Evolutionary conservation across 1,140 invertebrate species (phyloP).

Genomic region (Cylas formicarius): DNA sequence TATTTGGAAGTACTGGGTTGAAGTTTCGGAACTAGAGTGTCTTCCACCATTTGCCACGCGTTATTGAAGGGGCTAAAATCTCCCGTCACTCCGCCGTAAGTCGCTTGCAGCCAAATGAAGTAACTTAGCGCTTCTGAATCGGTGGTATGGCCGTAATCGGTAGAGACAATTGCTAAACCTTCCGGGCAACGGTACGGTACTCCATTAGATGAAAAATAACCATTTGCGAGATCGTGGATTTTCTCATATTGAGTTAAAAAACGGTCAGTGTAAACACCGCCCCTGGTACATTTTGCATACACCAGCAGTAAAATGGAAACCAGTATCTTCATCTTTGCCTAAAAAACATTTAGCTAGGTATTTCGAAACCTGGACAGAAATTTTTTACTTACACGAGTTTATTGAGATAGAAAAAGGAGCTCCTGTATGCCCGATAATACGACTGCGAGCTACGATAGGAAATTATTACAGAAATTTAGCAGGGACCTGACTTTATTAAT

Average conservation of each 20-base stretch:
- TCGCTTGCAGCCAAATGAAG: constrained; percentile 17
- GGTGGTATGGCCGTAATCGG: constrained; percentile 22
- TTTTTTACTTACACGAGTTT: too few species aligned
- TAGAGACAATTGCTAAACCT: constrained; percentile 18
- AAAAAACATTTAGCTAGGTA: too few species aligned
- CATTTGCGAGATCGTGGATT: constrained; percentile 13
- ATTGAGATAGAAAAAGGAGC: too few species aligned
- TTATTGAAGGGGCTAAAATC: constrained; percentile 17
- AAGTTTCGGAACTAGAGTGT: constrained; percentile 14
- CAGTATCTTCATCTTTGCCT: too few species aligned
- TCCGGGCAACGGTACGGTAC: constrained; percentile 17
- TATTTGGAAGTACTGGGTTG: constrained; percentile 19
- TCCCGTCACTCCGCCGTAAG: constrained; percentile 11
- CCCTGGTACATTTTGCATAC: too few species aligned
- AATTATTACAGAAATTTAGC: too few species aligned
- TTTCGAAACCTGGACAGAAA: too few species aligned
- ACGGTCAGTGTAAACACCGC: constrained; percentile 8
- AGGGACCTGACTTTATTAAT: too few species aligned
- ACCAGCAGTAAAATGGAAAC: too few species aligned
- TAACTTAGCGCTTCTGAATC: constrained; percentile 23
- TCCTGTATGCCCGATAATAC: too few species aligned
- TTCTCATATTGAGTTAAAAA: constrained; percentile 20
- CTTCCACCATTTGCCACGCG: constrained; percentile 20
- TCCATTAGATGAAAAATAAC: constrained; percentile 21
- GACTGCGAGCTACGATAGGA: too few species aligned